Conservation (phyloP, 2,888 invertebrate genomes). For the Schizotus pectinicornis region DNA sequence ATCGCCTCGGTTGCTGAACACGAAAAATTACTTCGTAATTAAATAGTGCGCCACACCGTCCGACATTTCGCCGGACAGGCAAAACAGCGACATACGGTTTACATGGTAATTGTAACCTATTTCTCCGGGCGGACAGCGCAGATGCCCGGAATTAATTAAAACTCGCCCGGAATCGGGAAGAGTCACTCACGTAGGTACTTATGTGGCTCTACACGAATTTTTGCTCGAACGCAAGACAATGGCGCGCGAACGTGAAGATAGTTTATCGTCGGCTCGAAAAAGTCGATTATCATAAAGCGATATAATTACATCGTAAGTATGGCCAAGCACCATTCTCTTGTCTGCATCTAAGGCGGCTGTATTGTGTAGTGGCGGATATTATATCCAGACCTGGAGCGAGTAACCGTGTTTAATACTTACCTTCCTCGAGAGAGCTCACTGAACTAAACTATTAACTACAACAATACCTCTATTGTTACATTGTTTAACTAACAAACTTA, state of each 20-base stretch:
- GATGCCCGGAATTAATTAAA: background rate
- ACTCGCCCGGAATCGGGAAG: background rate
- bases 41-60: background rate
- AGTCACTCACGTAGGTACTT: background rate
- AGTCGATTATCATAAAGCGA: slow-evolving; percentile 27
- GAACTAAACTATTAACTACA: slow-evolving; percentile 31
- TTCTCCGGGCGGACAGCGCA: slow-evolving; percentile 4
- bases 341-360: slow-evolving; percentile 13
- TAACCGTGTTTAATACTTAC: slow-evolving; percentile 25
- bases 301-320: slow-evolving; percentile 30
- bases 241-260: slow-evolving; percentile 11
- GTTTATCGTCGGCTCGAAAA: slow-evolving; percentile 8
- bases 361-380: slow-evolving; percentile 11
- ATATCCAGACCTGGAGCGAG: slow-evolving; percentile 16
- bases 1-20: too few relatives aligned
- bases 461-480: slow-evolving; percentile 40
- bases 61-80: background rate
- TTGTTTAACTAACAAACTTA: slow-evolving; percentile 39
- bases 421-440: slow-evolving; percentile 14
- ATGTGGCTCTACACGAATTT: too few relatives aligned
- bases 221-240: background rate
- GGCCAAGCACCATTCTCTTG: slow-evolving; percentile 22
- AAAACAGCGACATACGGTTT: background rate
- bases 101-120: slow-evolving; percentile 14
- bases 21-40: slow-evolving; percentile 6